Base-by-base conservation (phyloP, 2,888 invertebrate genomes). In the Meganola albula region DNA sequence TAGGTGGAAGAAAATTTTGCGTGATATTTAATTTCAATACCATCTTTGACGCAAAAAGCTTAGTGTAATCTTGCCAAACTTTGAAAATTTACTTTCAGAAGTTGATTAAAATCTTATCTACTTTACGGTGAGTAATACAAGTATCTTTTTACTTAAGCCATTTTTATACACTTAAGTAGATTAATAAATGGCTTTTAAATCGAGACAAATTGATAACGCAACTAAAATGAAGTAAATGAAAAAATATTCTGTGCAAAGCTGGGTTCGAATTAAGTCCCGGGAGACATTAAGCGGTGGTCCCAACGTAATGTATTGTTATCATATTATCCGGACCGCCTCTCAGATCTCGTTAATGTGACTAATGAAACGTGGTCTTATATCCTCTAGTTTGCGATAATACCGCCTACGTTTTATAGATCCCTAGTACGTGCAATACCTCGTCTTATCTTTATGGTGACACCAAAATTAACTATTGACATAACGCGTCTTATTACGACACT, bases 21-120 rank as follows among this genome's bases (percentile, higher is more conserved):
- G 61, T 69, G 67, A 70, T 72, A 68, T 70, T 74, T 70, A 71
- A 72, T 72, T 69, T 65, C 65, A 69, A 71, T 67, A 69, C 55
- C 69, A 66, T 61, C 68, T 70, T 58, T 58, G 62, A 61, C 58
- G 58, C 43, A 51, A 49, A 58, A 52, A 61, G 66, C 60, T 71
- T 65, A 63, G 50, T 49, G 31, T 58, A 64, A 63, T 64, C 58
- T 64, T 55, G 54, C 16, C 35, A 50, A 60, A 66, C 51, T 64
- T 59, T 38, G 3, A 35, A 40, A 52, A 58, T 63, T 59, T 53
- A 35, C 36, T 48, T 40, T 44, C 44, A 56, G 8, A 63, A 65
- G 40, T 58, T 54, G 52, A 63, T 65, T 63, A 54, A 46, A 51
- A 53, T 53, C 50, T 56, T 40, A 42, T 47, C 16, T 5, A 53